Conservation (phyloP, 2,113 vertebrate genomes). For the Tyrannus savana region DNA sequence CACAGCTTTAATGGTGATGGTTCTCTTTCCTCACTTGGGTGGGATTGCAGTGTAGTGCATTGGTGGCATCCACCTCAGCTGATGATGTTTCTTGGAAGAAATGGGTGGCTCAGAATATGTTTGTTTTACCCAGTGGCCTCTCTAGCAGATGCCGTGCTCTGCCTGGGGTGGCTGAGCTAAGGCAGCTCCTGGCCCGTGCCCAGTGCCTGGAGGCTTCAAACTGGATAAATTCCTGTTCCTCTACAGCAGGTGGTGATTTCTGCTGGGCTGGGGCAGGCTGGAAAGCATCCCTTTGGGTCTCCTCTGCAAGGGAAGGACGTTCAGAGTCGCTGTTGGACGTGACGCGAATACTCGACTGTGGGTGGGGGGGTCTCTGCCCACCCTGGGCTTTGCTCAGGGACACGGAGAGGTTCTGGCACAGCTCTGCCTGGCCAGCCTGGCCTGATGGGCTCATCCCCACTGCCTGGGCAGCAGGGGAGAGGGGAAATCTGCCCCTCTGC, state of each 20-base stretch:
- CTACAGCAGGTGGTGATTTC: neutral
- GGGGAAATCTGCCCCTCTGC: neutral
- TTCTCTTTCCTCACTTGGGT: neutral
- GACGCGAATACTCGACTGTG: accelerated
- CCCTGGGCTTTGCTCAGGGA: neutral
- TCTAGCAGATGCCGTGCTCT: neutral
- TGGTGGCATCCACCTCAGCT: neutral
- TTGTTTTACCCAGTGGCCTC: neutral
- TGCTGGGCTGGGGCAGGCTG: neutral
- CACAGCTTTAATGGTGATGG: neutral
- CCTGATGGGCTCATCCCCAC: neutral
- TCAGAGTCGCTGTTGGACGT: neutral
- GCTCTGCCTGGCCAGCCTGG: neutral
- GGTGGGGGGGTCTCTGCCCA: neutral
- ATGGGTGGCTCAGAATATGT: neutral
- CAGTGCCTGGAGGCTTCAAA: neutral
- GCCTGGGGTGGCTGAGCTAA: neutral
- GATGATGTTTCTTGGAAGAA: neutral
- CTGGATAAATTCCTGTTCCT: neutral
- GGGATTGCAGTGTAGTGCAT: neutral
- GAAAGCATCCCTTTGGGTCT: neutral
- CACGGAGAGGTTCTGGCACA: neutral
- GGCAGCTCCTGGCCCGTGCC: neutral
- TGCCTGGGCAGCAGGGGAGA: neutral
- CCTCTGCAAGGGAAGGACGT: neutral